phyloP scores from a whole-genome alignment of 2,797 vertebrate species.

The Scomberomorus guttatus region DNA sequence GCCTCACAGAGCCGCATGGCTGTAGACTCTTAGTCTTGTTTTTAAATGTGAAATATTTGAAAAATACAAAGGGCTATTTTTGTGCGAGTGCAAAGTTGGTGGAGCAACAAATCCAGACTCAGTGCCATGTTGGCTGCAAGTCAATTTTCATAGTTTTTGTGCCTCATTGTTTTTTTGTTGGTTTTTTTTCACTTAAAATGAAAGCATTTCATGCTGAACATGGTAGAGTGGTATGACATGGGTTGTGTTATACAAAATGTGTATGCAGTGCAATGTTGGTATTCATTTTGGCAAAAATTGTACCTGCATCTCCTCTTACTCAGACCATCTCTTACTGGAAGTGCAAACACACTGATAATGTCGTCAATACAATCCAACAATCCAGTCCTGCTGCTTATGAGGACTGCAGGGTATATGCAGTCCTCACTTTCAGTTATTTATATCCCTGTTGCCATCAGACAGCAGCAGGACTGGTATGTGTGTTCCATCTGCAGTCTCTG shows the following conservation, averaged over 20 bases:
- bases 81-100: neutral
- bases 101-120: neutral
- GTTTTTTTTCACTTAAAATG: neutral
- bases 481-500: neutral
- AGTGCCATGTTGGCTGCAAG: neutral
- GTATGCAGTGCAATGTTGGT: no score
- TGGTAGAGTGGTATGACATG: neutral
- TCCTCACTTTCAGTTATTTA: no score
- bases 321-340: neutral
- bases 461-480: no score
- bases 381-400: no score
- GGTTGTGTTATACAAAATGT: neutral
- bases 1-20: no score
- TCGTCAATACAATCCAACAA: no score
- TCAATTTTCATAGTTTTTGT: neutral
- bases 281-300: neutral
- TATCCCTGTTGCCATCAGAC: no score
- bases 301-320: neutral
- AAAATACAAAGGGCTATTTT: neutral
- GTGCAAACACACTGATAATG: neutral
- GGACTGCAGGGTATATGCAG: no score
- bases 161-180: no score
- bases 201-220: neutral
- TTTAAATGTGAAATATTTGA: neutral
- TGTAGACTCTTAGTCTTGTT: no score